Evolutionary conservation across 2,113 vertebrate species (phyloP), one percentile per base, ranked within the genome.

Genomic region (Bos indicus): DNA sequence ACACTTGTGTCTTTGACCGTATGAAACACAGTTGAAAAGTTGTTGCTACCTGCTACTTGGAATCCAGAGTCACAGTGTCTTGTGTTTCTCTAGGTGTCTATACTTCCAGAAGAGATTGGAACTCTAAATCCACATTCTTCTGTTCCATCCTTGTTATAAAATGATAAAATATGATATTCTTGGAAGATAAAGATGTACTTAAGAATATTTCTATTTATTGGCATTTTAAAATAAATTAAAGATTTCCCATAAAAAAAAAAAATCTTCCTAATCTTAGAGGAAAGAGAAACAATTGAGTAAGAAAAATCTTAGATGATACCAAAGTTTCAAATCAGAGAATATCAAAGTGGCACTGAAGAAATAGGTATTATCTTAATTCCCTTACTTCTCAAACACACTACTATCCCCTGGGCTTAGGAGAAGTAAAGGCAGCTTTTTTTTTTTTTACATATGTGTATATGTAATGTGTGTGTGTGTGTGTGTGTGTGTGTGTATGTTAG

Each of bases 311-410:
- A 36, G 1, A 56, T 94, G 21, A 82, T 67, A 85, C 23, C 56
- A 1, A 80, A 91, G 4, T 56, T 95, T 97, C 95, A 83, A 96
- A 97, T 97, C 19, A 71, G 36, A 92, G 54, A 87, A 80, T 21
- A 64, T 28, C 59, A 81, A 46, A 48, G 1, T 21, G 11, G 2
- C 14, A 77, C 16, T 95, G 14, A 21, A n/a, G 13, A 97, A 88
- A 86, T 4, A 87, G 14, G 1, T 82, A 7, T 86, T 19, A 23
- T 40, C 54, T 84, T 82, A 23, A 28, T 88, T 78, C 74, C 56
- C 40, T 80, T 64, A 3, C 1, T 82, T 92, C 87, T 59, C 48
- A 74, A 9, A 95, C 23, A 95, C 2, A 60, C 59, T 60, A 15
- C 10, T 91, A 54, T 91, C 11, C 2, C 26, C 30, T 97, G 8